Conservation (phyloP, 2,888 invertebrate genomes). For the Lochmaea capreae region DNA sequence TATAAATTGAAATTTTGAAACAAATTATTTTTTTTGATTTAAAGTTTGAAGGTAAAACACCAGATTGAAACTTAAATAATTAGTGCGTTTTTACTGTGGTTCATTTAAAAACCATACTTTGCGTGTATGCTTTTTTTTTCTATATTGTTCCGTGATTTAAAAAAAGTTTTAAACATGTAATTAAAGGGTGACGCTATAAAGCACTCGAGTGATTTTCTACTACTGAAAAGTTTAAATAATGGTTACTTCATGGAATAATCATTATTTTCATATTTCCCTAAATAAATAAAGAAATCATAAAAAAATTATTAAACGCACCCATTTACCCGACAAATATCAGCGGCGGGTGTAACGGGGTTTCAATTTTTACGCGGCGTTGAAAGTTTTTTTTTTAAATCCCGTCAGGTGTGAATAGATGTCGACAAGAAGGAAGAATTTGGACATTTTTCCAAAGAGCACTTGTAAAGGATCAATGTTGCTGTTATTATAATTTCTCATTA, state of each 20-base stretch:
- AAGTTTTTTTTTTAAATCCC: no score
- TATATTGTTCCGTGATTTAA: neutral
- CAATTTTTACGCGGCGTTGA: no score
- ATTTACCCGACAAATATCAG: no score
- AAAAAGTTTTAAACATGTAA: neutral
- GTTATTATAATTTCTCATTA: no score
- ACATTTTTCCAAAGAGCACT: no score
- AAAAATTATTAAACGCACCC: no score
- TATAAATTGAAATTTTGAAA: neutral
- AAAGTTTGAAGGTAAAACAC: neutral
- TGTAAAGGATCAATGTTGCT: no score
- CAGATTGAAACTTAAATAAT: neutral
- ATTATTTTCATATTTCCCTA: neutral
- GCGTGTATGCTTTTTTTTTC: neutral
- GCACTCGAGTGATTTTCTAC: neutral
- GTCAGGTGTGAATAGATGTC: no score
- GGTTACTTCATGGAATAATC: constrained; percentile 21
- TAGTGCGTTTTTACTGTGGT: neutral
- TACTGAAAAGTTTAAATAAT: constrained; percentile 10
- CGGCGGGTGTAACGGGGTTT: no score
- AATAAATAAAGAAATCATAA: no score
- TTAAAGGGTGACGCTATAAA: neutral
- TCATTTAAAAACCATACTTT: neutral
- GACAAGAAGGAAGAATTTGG: no score
- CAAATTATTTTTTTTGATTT: neutral